Evolutionary conservation across 2,888 invertebrate genomes (phyloP).

Genomic region (Megalurothrips usitatus): DNA sequence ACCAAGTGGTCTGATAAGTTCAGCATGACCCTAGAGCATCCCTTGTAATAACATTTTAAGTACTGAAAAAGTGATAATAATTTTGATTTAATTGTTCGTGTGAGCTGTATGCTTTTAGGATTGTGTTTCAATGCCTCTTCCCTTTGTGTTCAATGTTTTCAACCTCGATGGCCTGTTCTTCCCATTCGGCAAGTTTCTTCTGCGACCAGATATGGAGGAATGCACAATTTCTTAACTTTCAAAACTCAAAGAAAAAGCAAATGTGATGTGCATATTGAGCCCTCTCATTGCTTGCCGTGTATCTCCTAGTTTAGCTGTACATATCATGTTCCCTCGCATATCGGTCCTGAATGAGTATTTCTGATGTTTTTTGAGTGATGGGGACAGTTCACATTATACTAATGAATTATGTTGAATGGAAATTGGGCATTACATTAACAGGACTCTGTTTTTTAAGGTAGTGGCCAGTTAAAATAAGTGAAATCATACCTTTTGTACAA

Average conservation of each 20-base stretch:
- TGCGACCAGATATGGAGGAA: too few relatives aligned
- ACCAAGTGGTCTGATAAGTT: background rate
- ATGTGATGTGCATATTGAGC: too few relatives aligned
- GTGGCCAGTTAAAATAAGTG: background rate
- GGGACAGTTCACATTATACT: background rate
- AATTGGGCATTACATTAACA: too few relatives aligned
- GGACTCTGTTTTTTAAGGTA: background rate
- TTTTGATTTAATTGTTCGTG: background rate
- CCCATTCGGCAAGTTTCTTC: too few relatives aligned
- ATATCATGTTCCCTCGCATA: background rate
- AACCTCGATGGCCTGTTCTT: background rate
- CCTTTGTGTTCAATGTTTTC: background rate
- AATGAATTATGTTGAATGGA: background rate
- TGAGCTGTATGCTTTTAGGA: background rate
- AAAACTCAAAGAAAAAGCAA: too few relatives aligned
- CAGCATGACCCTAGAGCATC: too few relatives aligned
- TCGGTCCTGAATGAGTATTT: background rate
- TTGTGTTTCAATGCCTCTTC: background rate
- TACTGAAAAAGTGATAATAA: conserved; percentile 27
- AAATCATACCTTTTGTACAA: background rate
- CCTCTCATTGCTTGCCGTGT: too few relatives aligned
- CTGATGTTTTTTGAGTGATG: background rate
- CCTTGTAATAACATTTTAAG: background rate
- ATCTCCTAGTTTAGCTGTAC: background rate
- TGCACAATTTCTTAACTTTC: too few relatives aligned